These are phyloP conservation scores for Nylanderia fulva DNA, from an alignment of 1,140 invertebrate genomes.

Conservation along the genomic window DNA sequence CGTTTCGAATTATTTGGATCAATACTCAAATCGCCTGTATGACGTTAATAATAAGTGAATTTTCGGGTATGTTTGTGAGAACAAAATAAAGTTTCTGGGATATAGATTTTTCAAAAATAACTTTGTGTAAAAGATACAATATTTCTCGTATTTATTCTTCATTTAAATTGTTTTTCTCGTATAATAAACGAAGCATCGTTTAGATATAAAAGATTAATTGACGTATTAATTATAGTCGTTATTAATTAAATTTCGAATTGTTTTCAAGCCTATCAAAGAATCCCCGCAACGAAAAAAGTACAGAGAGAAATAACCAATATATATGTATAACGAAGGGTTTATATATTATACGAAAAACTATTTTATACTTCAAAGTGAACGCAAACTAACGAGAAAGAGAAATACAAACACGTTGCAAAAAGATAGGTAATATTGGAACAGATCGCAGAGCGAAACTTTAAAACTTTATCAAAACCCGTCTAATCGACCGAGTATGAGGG, in stretches of 20 bases:
- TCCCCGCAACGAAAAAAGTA: background rate
- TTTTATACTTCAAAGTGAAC: constrained; percentile 18
- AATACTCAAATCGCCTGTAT: background rate
- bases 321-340: background rate
- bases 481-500: constrained; percentile 42
- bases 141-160: background rate
- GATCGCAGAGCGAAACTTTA: constrained; percentile 17
- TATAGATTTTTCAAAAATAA: background rate
- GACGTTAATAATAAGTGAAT: background rate
- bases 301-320: background rate
- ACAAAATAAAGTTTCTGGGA: background rate
- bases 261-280: background rate
- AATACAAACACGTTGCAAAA: constrained; percentile 5
- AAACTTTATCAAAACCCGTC: constrained; percentile 29
- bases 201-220: background rate
- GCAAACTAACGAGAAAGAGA: constrained; percentile 6
- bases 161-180: background rate
- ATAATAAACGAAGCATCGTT: background rate
- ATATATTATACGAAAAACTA: constrained; percentile 14
- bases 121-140: background rate
- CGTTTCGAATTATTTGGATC: constrained; percentile 3
- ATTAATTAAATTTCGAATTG: too few species aligned
- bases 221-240: background rate
- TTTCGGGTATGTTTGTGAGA: background rate
- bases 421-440: background rate